Evolutionary conservation across 2,797 vertebrate genomes (phyloP).

Genomic region (Vireo griseus): DNA sequence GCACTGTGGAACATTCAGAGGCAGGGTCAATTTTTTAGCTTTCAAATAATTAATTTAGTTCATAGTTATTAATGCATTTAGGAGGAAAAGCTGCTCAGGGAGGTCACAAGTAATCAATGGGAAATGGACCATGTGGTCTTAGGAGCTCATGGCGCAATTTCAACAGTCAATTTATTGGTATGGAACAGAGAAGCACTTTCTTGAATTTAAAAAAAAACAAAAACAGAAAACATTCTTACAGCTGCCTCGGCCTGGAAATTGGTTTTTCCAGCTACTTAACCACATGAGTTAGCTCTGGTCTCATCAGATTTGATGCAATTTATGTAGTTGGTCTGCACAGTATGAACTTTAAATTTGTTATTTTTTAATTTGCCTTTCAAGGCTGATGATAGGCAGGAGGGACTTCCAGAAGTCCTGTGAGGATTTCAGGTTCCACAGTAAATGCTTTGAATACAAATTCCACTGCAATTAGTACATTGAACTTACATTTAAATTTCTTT

Average conservation of each 20-base stretch:
- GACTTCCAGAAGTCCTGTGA: slow-evolving; percentile 79
- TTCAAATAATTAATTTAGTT: background rate
- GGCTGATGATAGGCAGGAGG: slow-evolving; percentile 72
- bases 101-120: background rate
- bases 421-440: slow-evolving; percentile 79
- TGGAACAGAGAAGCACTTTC: background rate
- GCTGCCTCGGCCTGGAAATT: background rate
- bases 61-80: background rate
- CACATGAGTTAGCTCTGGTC: background rate
- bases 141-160: background rate
- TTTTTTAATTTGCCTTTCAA: slow-evolving; percentile 70
- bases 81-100: background rate
- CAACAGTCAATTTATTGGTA: background rate
- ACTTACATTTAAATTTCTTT: slow-evolving; percentile 65
- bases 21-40: background rate
- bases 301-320: background rate
- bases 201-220: background rate
- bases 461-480: slow-evolving; percentile 74
- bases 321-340: background rate
- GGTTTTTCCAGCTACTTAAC: background rate
- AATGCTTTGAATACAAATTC: slow-evolving; percentile 83
- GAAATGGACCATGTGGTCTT: background rate
- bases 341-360: background rate
- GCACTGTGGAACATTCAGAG: background rate
- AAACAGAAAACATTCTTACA: background rate